Evolutionary conservation across 2,113 vertebrate species (phyloP).

Genomic region (Gymnarchus niloticus): DNA sequence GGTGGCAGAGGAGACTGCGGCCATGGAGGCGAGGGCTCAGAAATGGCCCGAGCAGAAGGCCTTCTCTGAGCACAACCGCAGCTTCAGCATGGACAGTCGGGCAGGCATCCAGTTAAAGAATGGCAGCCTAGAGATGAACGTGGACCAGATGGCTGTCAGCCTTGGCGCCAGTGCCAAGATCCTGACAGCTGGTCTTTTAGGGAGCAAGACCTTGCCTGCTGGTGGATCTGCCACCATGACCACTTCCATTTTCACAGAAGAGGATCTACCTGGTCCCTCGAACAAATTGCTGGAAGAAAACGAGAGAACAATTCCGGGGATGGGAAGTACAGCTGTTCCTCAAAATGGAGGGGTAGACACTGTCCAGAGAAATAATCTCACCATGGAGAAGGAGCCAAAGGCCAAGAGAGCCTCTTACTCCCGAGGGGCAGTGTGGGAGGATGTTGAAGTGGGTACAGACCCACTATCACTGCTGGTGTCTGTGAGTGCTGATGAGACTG

Average conservation of each 20-base stretch:
- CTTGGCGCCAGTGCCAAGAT: conserved; percentile 95
- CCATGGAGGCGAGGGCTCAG: conserved; percentile 58
- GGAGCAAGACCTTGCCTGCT: conserved; percentile 53
- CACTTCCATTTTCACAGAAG: conserved; percentile 58
- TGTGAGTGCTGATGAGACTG: conserved; percentile 57
- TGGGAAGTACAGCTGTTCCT: not conserved
- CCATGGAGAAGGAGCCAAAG: conserved; percentile 26
- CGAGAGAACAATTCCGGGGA: not conserved
- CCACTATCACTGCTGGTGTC: conserved; percentile 85
- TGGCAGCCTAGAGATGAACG: conserved; percentile 70
- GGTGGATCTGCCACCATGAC: conserved; percentile 13
- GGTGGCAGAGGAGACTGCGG: conserved; percentile 31
- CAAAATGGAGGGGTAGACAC: conserved; percentile 1
- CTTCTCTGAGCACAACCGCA: conserved; percentile 86
- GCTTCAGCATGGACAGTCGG: conserved; percentile 84
- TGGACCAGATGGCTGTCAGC: conserved; percentile 78
- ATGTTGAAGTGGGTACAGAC: conserved; percentile 83
- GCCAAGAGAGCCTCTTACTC: conserved; percentile 37
- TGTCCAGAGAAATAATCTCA: conserved; percentile 21
- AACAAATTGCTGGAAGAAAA: conserved; percentile 53
- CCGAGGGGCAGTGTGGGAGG: conserved; percentile 74
- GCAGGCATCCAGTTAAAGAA: conserved; percentile 85
- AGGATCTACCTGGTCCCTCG: conserved; percentile 43
- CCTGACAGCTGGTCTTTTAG: conserved; percentile 75
- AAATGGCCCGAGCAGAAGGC: conserved; percentile 76